These are phyloP conservation scores for Chamaetylas fuelleborni DNA, from an alignment of 2,113 vertebrate genomes.

Conservation along the genomic window DNA sequence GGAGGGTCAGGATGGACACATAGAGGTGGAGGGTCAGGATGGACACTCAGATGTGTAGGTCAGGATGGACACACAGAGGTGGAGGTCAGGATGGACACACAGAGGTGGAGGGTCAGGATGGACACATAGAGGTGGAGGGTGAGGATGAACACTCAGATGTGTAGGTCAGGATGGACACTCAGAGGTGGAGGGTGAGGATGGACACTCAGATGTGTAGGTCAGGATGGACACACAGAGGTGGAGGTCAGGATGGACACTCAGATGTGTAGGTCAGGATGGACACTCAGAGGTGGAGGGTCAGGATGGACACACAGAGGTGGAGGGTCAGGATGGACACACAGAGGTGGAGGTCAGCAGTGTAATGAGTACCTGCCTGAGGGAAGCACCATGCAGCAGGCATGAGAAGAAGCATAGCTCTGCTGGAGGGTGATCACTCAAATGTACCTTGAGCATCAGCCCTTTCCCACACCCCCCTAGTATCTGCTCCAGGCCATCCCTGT, in stretches of 20 bases:
- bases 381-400: background rate
- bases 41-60: no score
- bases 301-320: no score
- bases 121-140: no score
- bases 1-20: background rate
- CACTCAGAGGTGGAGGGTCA: no score
- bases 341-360: background rate
- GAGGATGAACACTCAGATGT: no score
- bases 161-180: no score
- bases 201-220: background rate
- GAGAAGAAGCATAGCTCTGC: background rate
- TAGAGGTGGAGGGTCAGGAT: background rate
- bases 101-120: background rate
- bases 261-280: no score
- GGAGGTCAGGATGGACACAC: background rate
- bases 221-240: no score
- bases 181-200: no score
- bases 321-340: no score
- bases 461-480: fast-evolving
- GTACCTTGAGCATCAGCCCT: background rate
- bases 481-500: background rate
- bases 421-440: background rate
- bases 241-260: no score
- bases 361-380: background rate
- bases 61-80: background rate